Conservation (phyloP, 1,140 invertebrate species). For the Neomicropteryx cornuta region DNA sequence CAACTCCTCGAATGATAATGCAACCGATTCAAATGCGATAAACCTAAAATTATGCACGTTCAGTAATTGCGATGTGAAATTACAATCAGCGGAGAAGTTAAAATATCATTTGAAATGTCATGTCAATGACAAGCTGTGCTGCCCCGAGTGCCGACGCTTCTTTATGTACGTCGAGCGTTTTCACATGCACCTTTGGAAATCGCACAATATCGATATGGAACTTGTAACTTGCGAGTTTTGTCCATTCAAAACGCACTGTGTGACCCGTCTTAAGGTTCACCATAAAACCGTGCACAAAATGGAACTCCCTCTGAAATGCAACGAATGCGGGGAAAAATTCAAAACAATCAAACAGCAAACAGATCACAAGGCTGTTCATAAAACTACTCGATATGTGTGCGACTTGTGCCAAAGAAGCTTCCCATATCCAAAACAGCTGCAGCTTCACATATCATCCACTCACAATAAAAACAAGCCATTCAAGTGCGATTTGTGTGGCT, state of each 20-base stretch:
- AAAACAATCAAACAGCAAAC: conserved; percentile 64
- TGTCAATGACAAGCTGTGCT: conserved; percentile 43
- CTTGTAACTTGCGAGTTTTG: conserved; percentile 55
- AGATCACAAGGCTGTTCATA: conserved; percentile 50
- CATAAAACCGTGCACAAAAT: conserved; percentile 59
- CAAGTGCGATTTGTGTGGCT: conserved; percentile 62
- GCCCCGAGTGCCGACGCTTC: conserved; percentile 50
- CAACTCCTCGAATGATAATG: not conserved
- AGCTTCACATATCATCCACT: conserved; percentile 49
- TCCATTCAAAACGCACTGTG: conserved; percentile 52
- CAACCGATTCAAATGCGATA: conserved; percentile 1
- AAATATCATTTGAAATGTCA: conserved; percentile 52
- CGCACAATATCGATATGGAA: conserved; percentile 65
- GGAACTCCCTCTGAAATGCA: conserved; percentile 37
- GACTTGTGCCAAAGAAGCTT: conserved; percentile 50
- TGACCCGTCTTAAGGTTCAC: conserved; percentile 49
- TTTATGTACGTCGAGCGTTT: conserved; percentile 47
- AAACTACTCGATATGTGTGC: conserved; percentile 40
- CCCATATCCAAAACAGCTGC: conserved; percentile 44
- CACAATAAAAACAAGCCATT: conserved; percentile 58
- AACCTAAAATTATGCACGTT: conserved; percentile 19
- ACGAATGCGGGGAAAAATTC: conserved; percentile 58
- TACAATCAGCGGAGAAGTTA: conserved; percentile 32
- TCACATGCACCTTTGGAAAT: conserved; percentile 66
- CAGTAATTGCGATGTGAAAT: conserved; percentile 22